These are phyloP conservation scores for Diploscapter pachys DNA, from an alignment of 1,140 invertebrate genomes.

Conservation along the genomic window DNA sequence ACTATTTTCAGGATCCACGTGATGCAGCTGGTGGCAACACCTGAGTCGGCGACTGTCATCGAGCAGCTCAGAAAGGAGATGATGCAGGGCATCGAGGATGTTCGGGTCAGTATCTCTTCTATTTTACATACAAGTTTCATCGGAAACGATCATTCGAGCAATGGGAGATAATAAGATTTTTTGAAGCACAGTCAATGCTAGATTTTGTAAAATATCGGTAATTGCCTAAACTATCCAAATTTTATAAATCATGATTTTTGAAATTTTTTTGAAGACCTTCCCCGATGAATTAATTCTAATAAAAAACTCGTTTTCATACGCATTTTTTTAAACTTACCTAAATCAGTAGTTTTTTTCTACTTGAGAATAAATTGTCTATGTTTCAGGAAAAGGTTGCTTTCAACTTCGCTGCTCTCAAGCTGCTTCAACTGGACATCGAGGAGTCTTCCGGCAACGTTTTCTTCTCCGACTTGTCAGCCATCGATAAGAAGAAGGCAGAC, in stretches of 20 bases:
- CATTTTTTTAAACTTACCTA: constrained; percentile 59
- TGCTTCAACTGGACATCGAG: constrained; percentile 75
- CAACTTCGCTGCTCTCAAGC: constrained; percentile 78
- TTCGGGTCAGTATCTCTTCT: neutral
- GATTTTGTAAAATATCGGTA: no score
- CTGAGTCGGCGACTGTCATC: constrained; percentile 70
- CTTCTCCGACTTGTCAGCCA: constrained; percentile 74
- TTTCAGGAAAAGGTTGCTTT: constrained; percentile 78
- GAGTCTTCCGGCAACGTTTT: constrained; percentile 74
- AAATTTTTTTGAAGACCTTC: neutral
- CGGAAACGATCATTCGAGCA: no score
- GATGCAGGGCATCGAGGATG: constrained; percentile 59
- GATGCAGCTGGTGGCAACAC: constrained; percentile 73
- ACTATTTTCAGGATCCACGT: constrained; percentile 71
- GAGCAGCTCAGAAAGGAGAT: constrained; percentile 69
- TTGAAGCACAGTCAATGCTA: neutral
- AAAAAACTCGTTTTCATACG: constrained; percentile 57
- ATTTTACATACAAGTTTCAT: neutral
- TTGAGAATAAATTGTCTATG: constrained; percentile 18
- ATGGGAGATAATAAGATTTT: neutral
- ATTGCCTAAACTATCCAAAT: no score
- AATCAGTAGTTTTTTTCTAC: constrained; percentile 9
- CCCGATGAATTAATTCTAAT: neutral
- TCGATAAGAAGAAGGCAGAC: constrained; percentile 69
- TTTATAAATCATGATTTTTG: no score